phyloP scores from a whole-genome alignment of 2,113 vertebrate species.

The Erinaceus europaeus region DNA sequence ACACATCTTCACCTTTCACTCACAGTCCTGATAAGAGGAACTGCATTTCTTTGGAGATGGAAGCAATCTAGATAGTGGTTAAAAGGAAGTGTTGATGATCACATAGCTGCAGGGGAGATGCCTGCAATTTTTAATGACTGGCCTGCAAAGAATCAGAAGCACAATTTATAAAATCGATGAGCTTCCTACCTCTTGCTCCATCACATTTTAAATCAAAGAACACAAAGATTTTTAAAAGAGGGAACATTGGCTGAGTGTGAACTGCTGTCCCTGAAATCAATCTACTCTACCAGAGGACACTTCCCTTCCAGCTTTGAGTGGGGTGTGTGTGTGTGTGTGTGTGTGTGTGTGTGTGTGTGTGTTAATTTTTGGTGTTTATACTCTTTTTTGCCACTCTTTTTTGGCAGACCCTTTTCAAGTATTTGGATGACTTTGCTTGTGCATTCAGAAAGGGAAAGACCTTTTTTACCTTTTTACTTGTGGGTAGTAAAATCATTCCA shows the following conservation, averaged over 20 bases:
- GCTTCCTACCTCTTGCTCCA: neutral
- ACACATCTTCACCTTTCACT: conserved; percentile 34
- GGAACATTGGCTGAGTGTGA: neutral
- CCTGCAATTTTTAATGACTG: conserved; percentile 20
- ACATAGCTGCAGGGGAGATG: neutral
- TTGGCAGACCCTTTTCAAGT: conserved; percentile 47
- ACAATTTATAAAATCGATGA: conserved; percentile 14
- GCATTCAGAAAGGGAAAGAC: conserved; percentile 17
- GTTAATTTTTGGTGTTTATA: neutral
- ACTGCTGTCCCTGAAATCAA: neutral
- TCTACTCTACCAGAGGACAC: neutral
- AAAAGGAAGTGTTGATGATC: conserved; percentile 31
- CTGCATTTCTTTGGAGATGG: conserved; percentile 13
- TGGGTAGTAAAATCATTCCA: conserved; percentile 63
- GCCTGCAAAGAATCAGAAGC: conserved; percentile 15
- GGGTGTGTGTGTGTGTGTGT: too few species aligned
- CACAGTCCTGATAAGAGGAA: conserved; percentile 22
- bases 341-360: too few species aligned
- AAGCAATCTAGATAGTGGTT: neutral
- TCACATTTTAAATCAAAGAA: conserved; percentile 51
- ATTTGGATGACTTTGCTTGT: conserved; percentile 54
- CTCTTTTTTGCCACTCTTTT: neutral
- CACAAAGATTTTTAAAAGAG: conserved; percentile 28
- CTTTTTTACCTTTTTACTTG: too few species aligned
- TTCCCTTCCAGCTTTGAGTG: neutral